Evolutionary conservation across 2,888 invertebrate genomes (phyloP), one percentile per base, ranked within the genome.

Genomic region (Psylliodes chrysocephalus): DNA sequence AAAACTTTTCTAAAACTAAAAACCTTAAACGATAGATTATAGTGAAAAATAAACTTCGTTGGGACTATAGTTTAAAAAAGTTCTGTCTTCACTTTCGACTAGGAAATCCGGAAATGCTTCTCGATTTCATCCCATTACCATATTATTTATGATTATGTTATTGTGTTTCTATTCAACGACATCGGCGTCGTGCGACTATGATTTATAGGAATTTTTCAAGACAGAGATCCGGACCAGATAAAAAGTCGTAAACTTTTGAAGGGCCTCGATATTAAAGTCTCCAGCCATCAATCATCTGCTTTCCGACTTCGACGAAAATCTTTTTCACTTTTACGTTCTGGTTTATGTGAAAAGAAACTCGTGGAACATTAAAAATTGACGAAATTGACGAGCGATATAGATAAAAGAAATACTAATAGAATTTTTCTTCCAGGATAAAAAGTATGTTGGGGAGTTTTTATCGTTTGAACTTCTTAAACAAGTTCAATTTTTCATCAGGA

Each of bases 121-220:
- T 49, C 49, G 22, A 49, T 25, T 49, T 49, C 15, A 3, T n/a
- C 28, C 38, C 44, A 30, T 38, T 51, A 49, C 49, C 18, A 25
- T 51, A 59, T 59, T 59, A 59, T 59, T 59, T 59, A 59, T 59
- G 49, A 49, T 59, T 59, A 59, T 59, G 51, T 59, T 59, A 59
- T 59, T 59, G 49, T 59, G 49, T 28, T 59, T 49, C 28, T 40
- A 59, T 59, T 51, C 18, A 25, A 28, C 17, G 49, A 6, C 12
- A 22, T 49, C 38, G 33, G 57, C 12, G 54, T 40, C n/a, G 59
- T 18, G 49, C 35, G 59, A 49, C 49, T 18, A 49, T 59, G 38
- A 59, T 59, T 59, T 51, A 59, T 57, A 57, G 38, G 47, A 25
- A 49, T 59, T 51, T 51, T 51, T 40, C 38, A 59, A 40, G 49